Base-by-base conservation (phyloP, 2,888 invertebrate genomes). In the Gortyna flavago region DNA sequence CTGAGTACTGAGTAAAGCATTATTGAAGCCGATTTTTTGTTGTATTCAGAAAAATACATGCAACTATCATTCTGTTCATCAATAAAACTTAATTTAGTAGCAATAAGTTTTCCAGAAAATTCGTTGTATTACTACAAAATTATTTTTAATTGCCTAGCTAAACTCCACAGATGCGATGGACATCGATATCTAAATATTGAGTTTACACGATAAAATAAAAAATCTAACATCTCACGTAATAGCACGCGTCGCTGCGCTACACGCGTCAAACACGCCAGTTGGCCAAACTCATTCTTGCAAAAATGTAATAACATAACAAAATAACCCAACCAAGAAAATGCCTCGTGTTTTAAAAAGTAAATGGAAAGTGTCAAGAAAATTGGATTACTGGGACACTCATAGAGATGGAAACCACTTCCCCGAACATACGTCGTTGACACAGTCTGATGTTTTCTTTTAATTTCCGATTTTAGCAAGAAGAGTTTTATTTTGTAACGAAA, bases 371-470 rank as follows among this genome's bases (percentile, higher is more conserved):
- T 80, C 70, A 25, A 62, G 67, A 61, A 84, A 84, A 84, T 84
- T 84, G 72, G 72, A 84, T 84, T 87, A 75, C 75, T 59, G 61
- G 29, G 41, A 61, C 57, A 59, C 87, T 84, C 41, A 13, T 64
- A 51, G 51, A 67, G 48, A 78, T 68, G 64, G 29, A 57, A 69
- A 64, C 70, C 73, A 73, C 79, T 83, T 74, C 21, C 18, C 16
- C 48, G 66, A 61, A 64, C 71, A 84, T 74, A 87, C 70, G 64
- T 79, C 32, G 74, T 59, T 78, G 79, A 75, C 68, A 38, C 66
- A 54, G 72, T 57, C 44, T 84, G n/a, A n/a, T n/a, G 81, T 84
- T 84, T 87, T 87, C 81, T 72, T 84, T 87, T 85, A 84, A 84
- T 87, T 87, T 84, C 29, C 75, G 57, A 73, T 79, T 73, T 79